These are phyloP conservation scores for Macroramphosus scolopax DNA, from an alignment of 2,797 vertebrate genomes.

Conservation along the genomic window DNA sequence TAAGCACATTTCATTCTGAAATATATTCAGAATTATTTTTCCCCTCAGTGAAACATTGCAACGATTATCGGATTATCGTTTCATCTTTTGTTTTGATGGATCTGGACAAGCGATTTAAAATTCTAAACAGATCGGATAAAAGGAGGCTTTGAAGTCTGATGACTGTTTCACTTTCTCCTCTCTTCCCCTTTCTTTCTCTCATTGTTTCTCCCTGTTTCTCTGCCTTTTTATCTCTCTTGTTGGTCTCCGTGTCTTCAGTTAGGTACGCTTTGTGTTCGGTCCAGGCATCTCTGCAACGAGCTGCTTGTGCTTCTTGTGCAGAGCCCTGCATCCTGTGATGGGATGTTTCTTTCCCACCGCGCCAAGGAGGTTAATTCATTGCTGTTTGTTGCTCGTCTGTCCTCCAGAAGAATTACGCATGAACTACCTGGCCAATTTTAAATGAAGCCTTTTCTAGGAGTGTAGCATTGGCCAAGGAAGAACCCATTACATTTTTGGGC, in stretches of 20 bases:
- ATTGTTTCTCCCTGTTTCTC: slow-evolving; percentile 14
- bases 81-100: slow-evolving; percentile 74
- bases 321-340: too few species aligned
- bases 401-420: too few species aligned
- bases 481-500: too few species aligned
- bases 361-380: too few species aligned
- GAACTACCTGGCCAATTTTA: too few species aligned
- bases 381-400: too few species aligned
- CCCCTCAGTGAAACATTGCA: slow-evolving; percentile 63
- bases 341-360: too few species aligned
- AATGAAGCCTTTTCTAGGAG: too few species aligned
- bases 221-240: slow-evolving; percentile 16
- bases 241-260: slow-evolving; percentile 21
- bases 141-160: slow-evolving; percentile 67
- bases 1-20: slow-evolving; percentile 61
- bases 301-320: slow-evolving; percentile 40
- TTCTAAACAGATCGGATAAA: slow-evolving; percentile 73
- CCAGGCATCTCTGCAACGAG: slow-evolving; percentile 30
- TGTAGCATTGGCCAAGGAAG: too few species aligned
- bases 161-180: slow-evolving; percentile 52
- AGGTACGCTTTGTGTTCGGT: slow-evolving; percentile 26
- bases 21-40: slow-evolving; percentile 66
- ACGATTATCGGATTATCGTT: slow-evolving; percentile 73
- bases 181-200: slow-evolving; percentile 19
- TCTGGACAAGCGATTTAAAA: slow-evolving; percentile 64